phyloP scores from a whole-genome alignment of 2,113 vertebrate genomes.

The Dendropsophus ebraccatus region DNA sequence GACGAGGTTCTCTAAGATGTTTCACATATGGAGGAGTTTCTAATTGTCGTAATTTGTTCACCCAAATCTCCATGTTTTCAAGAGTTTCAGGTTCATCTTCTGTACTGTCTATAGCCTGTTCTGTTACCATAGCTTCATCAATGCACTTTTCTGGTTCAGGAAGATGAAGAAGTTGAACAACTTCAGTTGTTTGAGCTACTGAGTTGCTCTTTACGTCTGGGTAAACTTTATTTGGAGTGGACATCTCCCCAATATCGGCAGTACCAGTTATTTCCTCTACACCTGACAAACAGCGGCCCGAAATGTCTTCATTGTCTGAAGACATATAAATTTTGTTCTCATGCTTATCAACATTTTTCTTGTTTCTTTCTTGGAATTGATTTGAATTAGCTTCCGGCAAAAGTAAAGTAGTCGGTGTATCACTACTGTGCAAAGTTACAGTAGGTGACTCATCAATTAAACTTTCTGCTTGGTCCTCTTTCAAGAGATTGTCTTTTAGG shows the following conservation, averaged over 20 bases:
- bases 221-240: background rate
- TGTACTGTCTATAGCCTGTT: accelerated
- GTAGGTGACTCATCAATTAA: background rate
- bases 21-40: constrained; percentile 76
- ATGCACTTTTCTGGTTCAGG: background rate
- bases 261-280: background rate
- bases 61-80: constrained; percentile 84
- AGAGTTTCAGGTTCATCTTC: constrained; percentile 63
- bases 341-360: background rate
- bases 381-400: background rate
- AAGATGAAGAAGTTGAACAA: background rate
- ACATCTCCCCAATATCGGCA: background rate
- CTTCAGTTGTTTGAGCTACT: no score
- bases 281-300: background rate
- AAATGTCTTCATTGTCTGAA: background rate
- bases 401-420: no score
- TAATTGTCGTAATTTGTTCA: constrained; percentile 88
- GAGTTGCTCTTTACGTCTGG: background rate
- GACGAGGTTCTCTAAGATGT: constrained; percentile 66
- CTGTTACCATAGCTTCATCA: background rate
- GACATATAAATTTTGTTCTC: background rate
- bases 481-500: background rate
- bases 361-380: background rate
- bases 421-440: background rate
- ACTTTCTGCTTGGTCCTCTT: background rate